Base-by-base conservation (phyloP, 2,113 vertebrate genomes). In the Alouatta palliata region DNA sequence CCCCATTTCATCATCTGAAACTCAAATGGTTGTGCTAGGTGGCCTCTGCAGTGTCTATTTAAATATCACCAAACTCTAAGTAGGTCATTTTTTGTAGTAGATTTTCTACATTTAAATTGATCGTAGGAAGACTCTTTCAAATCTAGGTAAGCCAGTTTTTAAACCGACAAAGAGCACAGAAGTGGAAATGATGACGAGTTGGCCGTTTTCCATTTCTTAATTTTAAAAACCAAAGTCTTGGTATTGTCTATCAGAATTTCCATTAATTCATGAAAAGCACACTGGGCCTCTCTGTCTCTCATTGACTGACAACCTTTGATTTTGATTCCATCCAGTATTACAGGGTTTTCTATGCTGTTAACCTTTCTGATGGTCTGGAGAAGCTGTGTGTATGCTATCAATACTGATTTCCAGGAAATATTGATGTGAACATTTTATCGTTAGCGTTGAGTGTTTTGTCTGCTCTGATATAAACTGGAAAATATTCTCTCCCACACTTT, bases 81-180 rank as follows among this genome's bases (percentile, higher is more conserved):
- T 87, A 90, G 95, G 91, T 90, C 88, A 88, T 25, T 87, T 80
- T 82, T 82, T 25, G 47, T 30, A 35, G 73, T n/a, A 82, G 70
- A 56, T 90, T 93, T 94, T 93, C 61, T 64, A 73, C 47, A 61
- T 68, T 52, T 76, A 66, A 75, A 64, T 49, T 66, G 43, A 77
- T 56, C 27, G 76, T 88, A 76, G 87, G 94, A 91, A 88, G 88
- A 35, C 27, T 61, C 19, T 40, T 92, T 20, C 35, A 97, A 68
- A 54, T 73, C 30, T 79, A 91, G 23, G 43, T 85, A 61, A 91
- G 37, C 47, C 47, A 30, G 5, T 79, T 68, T 82, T 68, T 54
- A 87, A 97, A 91, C 49, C n/a, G 7, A 80, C 56, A 66, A 92
- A 92, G 14, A 70, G 9, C 30, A 5, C 2, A 81, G 17, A 47